phyloP scores from a whole-genome alignment of 2,113 vertebrate genomes.

The Macroglossus sobrinus region DNA sequence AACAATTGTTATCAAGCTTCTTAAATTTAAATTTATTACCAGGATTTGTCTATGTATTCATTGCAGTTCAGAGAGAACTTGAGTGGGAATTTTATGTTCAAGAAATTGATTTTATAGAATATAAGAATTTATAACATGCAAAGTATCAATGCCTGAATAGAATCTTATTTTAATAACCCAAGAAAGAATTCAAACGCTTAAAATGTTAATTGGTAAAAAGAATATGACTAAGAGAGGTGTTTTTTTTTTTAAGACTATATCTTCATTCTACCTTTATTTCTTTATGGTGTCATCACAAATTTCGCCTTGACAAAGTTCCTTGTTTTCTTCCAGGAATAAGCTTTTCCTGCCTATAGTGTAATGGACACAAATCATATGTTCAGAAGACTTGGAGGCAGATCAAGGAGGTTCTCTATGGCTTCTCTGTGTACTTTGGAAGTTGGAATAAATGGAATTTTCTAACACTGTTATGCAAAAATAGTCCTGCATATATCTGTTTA shows the following conservation, averaged over 20 bases:
- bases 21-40: background rate
- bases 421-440: background rate
- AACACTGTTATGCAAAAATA: background rate
- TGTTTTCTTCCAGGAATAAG: background rate
- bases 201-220: background rate
- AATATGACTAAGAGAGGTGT: background rate
- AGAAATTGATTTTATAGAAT: background rate
- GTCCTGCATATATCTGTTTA: background rate
- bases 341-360: background rate
- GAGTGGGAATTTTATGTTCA: background rate
- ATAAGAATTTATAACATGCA: background rate
- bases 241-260: background rate
- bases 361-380: background rate
- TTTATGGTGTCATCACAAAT: background rate
- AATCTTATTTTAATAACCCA: background rate
- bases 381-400: background rate
- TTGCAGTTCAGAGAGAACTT: background rate
- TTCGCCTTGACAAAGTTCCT: background rate
- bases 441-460: background rate
- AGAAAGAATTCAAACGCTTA: background rate
- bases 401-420: background rate
- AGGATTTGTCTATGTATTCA: background rate
- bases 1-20: background rate
- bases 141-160: background rate
- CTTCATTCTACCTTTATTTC: background rate